A percentile compares a stretch with the other conserved stretches of the same genome.
Conservation (phyloP, 2,113 vertebrate genomes). For the Entosphenus tridentatus region DNA sequence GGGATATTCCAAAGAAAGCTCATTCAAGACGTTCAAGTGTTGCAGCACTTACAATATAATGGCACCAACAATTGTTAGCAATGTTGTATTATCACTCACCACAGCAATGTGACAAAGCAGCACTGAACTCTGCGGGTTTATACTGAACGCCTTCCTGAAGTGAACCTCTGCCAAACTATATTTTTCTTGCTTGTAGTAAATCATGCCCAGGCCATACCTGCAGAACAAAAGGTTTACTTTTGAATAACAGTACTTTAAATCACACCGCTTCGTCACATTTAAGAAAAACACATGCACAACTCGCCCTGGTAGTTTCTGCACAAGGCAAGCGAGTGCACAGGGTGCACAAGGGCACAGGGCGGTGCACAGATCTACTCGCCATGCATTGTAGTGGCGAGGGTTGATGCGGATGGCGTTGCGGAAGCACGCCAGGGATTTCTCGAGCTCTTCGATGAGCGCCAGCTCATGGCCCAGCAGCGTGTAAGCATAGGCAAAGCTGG, state of each 20-base stretch:
- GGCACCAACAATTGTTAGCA: no score
- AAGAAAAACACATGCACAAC: background rate
- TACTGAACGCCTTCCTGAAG: constrained; percentile 92
- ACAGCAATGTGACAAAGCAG: constrained; percentile 94
- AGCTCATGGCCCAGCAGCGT: constrained; percentile 85
- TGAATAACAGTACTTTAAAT: background rate
- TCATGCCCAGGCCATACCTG: constrained; percentile 97
- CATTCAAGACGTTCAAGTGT: no score
- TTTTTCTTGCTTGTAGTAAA: constrained; percentile 98
- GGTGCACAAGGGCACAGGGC: background rate
- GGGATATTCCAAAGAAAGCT: no score
- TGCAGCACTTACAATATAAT: no score
- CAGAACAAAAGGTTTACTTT: constrained; percentile 12
- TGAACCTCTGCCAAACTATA: constrained; percentile 95
- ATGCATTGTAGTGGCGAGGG: constrained; percentile 83
- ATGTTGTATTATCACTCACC: constrained; percentile 26
- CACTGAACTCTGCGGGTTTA: constrained; percentile 94
- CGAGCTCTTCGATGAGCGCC: constrained; percentile 81
- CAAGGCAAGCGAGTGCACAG: background rate
- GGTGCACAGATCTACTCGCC: constrained; percentile 18
- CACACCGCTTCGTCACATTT: background rate
- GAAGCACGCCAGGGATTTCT: constrained; percentile 81
- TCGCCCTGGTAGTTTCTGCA: background rate
- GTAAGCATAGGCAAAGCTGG: constrained; percentile 82
- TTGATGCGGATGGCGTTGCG: constrained; percentile 86